phyloP scores from a whole-genome alignment of 2,797 vertebrate genomes.

The Labeo calbasu region DNA sequence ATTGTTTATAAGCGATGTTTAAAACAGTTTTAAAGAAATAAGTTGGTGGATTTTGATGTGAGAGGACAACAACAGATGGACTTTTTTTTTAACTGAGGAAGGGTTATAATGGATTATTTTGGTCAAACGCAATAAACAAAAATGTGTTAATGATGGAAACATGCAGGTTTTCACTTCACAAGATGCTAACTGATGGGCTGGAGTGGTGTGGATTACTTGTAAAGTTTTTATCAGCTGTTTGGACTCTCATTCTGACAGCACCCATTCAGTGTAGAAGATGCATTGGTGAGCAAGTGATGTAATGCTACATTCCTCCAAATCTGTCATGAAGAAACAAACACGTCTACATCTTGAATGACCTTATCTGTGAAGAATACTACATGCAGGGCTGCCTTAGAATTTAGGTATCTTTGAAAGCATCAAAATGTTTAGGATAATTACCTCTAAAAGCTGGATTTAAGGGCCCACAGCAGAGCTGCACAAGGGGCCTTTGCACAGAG shows the following conservation, averaged over 20 bases:
- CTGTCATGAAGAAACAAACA: background rate
- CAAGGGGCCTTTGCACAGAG: background rate
- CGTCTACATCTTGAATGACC: background rate
- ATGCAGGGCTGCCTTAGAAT: background rate
- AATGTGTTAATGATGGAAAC: too few species aligned
- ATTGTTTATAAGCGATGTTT: too few species aligned
- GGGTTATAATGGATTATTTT: too few species aligned
- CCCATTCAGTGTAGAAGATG: background rate
- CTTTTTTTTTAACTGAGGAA: too few species aligned
- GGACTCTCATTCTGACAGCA: background rate
- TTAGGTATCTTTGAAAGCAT: background rate
- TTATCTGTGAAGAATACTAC: background rate
- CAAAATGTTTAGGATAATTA: background rate
- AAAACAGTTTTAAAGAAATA: too few species aligned
- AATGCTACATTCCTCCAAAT: background rate
- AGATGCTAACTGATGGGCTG: too few species aligned
- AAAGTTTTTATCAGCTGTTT: background rate
- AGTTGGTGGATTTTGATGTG: too few species aligned
- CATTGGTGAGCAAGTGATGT: background rate
- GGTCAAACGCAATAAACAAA: too few species aligned
- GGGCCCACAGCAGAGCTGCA: constrained; percentile 10
- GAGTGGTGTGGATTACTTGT: background rate
- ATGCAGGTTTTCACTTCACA: too few species aligned
- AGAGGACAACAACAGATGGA: too few species aligned
- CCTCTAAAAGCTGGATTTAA: background rate